Base-by-base conservation (phyloP, 2,888 invertebrate genomes). In the Notocelia uddmanniana region DNA sequence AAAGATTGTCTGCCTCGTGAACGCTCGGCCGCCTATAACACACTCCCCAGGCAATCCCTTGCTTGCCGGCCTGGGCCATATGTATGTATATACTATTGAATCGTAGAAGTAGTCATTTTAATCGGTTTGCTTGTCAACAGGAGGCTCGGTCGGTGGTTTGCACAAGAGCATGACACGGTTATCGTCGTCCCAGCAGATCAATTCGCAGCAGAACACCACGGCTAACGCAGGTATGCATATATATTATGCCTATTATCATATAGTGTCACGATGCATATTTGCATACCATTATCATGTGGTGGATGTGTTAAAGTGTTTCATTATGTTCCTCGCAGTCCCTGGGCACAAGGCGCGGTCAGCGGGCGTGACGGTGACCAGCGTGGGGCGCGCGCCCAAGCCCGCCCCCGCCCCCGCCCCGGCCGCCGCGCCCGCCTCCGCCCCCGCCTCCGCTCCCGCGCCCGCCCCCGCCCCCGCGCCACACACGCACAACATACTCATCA, bases 91-190 rank as follows among this genome's bases (percentile, higher is more conserved):
- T n/a, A n/a, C n/a, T n/a, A n/a, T n/a, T n/a, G n/a, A n/a, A n/a
- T n/a, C n/a, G n/a, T n/a, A n/a, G n/a, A n/a, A n/a, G n/a, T n/a
- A n/a, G 48, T 23, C 13, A n/a, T 59, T 26, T 2, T 45, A n/a
- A 57, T 52, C 45, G 0, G 0, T 64, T 52, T 69, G 68, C 59
- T 77, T 72, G 21, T 63, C n/a, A 1, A 0, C 81, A 95, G 95
- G 95, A 55, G 96, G 96, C 18, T 96, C 96, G 0, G 96, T 97
- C 15, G 96, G 96, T 10, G 97, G 97, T 0, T 92, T 97, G 5
- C 97, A 97, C 85, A 97, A 97, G 85, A 97, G 97, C 84, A 97
- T 97, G 97, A 97, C 97, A 10, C 94, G 97, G 50, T 86, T 97
- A 74, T 97, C 97, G 74, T 96, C 96, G 15, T 97, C 97, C 52